These are phyloP conservation scores for Spondyliosoma cantharus DNA, from an alignment of 2,797 vertebrate genomes.

Conservation along the genomic window DNA sequence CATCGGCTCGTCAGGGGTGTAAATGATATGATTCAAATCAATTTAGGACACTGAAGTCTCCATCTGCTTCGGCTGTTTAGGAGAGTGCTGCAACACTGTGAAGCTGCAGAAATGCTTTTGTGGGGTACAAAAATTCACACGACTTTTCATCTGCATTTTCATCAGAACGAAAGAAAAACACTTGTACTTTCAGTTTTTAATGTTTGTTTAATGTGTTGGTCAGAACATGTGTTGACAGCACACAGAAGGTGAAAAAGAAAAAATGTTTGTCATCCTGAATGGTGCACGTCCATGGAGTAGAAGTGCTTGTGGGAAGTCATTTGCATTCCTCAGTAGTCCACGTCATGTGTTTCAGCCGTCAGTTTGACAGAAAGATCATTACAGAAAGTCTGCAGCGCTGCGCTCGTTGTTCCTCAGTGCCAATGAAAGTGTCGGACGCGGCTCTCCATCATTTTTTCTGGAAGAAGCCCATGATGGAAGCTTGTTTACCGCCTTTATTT, in stretches of 20 bases:
- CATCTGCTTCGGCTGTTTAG: too few relatives aligned
- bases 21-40: too few relatives aligned
- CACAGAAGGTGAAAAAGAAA: not conserved
- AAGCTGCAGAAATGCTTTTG: too few relatives aligned
- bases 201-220: conserved; percentile 47
- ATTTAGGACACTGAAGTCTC: too few relatives aligned
- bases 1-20: too few relatives aligned
- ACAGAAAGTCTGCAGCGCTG: conserved; percentile 15
- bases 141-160: too few relatives aligned
- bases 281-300: not conserved
- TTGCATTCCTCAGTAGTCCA: not conserved
- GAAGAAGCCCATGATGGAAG: conserved; percentile 95
- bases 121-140: too few relatives aligned
- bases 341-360: not conserved
- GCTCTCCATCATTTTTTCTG: conserved; percentile 89
- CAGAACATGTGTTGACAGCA: conserved; percentile 12
- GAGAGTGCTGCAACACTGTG: too few relatives aligned
- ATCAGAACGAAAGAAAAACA: not conserved
- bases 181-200: not conserved
- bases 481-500: conserved; percentile 89
- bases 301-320: not conserved
- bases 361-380: not conserved
- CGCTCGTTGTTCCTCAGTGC: conserved; percentile 11
- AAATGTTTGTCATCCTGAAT: conserved; percentile 13
- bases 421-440: not conserved